Evolutionary conservation across 2,113 vertebrate genomes (phyloP).

Genomic region (Semicossyphus pulcher): DNA sequence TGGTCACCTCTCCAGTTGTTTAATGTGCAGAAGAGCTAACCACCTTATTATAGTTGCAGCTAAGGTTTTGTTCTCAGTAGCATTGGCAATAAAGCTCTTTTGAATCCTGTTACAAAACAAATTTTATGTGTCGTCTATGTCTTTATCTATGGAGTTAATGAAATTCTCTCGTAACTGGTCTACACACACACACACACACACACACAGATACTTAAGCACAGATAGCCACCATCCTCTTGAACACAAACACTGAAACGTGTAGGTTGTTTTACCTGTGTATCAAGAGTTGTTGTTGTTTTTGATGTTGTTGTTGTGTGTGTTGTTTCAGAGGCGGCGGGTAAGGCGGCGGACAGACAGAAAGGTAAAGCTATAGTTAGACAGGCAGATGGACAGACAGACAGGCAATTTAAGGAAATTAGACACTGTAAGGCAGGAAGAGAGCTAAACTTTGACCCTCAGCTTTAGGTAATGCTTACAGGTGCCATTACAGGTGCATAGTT

Average conservation of each 20-base stretch:
- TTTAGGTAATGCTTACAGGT: too few relatives aligned
- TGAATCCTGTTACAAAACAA: background rate
- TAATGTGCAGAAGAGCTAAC: too few relatives aligned
- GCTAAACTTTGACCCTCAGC: too few relatives aligned
- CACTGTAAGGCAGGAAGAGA: slow-evolving; percentile 14
- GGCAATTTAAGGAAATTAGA: slow-evolving; percentile 28
- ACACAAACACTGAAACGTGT: too few relatives aligned
- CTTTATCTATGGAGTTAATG: background rate
- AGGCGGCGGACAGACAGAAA: slow-evolving; percentile 77
- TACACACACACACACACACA: background rate
- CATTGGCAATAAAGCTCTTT: background rate
- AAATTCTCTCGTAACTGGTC: too few relatives aligned
- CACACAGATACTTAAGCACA: background rate
- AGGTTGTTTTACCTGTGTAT: too few relatives aligned
- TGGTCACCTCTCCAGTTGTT: too few relatives aligned
- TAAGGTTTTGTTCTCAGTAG: background rate
- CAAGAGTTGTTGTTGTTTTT: slow-evolving; percentile 40
- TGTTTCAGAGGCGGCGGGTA: slow-evolving; percentile 80
- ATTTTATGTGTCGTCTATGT: background rate
- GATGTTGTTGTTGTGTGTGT: slow-evolving; percentile 75
- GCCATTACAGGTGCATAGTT: too few relatives aligned
- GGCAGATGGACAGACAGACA: background rate
- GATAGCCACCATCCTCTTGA: background rate
- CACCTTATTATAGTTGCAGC: background rate
- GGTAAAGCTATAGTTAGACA: slow-evolving; percentile 70